Evolutionary conservation across 2,888 invertebrate species (phyloP), one percentile per base, ranked within the genome.

Genomic region (Sinodicranocentrus sp.): DNA sequence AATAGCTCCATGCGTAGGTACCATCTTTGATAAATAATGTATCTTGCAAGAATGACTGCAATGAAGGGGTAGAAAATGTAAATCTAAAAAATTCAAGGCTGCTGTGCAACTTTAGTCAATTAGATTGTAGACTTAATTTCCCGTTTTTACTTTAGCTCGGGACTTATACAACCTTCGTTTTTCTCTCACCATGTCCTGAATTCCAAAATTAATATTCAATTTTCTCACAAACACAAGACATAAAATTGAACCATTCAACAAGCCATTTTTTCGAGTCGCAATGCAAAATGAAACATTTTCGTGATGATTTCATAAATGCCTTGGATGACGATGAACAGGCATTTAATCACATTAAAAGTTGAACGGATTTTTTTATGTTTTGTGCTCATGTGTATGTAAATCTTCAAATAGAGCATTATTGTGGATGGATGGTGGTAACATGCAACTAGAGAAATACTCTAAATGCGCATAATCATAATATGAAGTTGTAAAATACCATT

Each of bases 321-420:
- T 61, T 61, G 73, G 33, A 63, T 63, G 73, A 73, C 73, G 73
- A 63, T 73, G 73, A 73, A 73, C 73, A 73, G 73, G 61, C 73
- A 73, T 73, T 73, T 73, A 73, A 73, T 73, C 73, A 73, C 73
- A 73, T 73, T 73, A 73, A 61, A 73, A 26, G 63, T 63, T 73
- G 63, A 73, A 73, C 61, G 73, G 73, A 73, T 73, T 73, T 73
- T 68, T 72, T 59, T 63, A 25, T 72, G 48, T 15, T 15, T 28
- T 21, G 21, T 28, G 61, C 73, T 59, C 72, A 23, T 72, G 39
- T n/a, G n/a, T 19, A 72, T 72, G 72, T 72, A 72, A 72, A 72
- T 72, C 72, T 72, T 59, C 57, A 43, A 23, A 43, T 72, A 59
- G 59, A 33, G 59, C 57, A 71, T 71, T 43, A 68, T 13, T 57